A percentile compares a stretch with the other conserved stretches of the same genome.
Evolutionary conservation across 2,888 invertebrate genomes (phyloP).

Genomic region (Dione juno): DNA sequence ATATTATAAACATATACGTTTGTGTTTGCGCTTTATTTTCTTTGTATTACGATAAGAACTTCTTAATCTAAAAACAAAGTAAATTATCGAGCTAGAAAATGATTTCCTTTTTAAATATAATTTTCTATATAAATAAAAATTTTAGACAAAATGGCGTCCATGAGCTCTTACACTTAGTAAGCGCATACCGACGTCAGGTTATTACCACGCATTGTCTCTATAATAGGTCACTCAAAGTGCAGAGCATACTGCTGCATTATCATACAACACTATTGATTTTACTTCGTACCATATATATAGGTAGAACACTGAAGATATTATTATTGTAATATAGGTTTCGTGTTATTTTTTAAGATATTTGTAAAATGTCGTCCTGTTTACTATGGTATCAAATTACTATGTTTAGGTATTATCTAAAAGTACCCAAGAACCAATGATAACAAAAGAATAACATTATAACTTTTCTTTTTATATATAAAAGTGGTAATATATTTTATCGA

Average conservation of each 20-base stretch:
- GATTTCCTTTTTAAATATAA: background rate
- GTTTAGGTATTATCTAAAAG: background rate
- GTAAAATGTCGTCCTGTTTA: background rate
- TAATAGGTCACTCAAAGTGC: slow-evolving; percentile 64
- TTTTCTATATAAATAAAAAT: slow-evolving; percentile 15
- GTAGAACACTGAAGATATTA: background rate
- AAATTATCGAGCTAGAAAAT: background rate
- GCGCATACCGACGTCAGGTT: slow-evolving; percentile 64
- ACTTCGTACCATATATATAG: slow-evolving; percentile 17
- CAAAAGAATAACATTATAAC: background rate
- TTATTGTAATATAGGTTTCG: background rate
- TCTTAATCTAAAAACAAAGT: background rate
- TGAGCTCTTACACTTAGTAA: slow-evolving; percentile 32
- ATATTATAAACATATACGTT: background rate
- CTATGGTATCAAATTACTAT: background rate
- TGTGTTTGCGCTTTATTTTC: slow-evolving; percentile 1
- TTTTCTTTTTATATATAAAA: background rate
- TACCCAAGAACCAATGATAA: background rate
- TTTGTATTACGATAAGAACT: background rate
- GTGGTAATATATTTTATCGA: slow-evolving; percentile 7
- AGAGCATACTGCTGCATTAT: slow-evolving; percentile 49
- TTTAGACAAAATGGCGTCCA: slow-evolving; percentile 36
- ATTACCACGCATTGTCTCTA: slow-evolving; percentile 75
- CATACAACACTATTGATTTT: slow-evolving; percentile 40
- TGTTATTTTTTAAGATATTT: background rate